Percentiles rank a stretch among this genome's conserved stretches.
Evolutionary conservation across 2,797 vertebrate genomes (phyloP).

Genomic region (Coregonus ussuriensis): DNA sequence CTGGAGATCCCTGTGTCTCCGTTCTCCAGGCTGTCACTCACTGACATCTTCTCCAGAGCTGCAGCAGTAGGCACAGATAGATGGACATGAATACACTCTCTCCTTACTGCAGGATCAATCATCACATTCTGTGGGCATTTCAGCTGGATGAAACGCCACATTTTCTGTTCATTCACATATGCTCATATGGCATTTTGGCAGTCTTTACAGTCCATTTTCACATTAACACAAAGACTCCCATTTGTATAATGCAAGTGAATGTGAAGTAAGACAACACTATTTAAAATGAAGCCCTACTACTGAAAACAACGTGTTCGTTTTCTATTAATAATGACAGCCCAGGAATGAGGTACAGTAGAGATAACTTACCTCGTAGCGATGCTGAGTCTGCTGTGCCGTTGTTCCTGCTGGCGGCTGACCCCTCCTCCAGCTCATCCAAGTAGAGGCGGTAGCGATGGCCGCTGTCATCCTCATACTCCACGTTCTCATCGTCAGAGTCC

Average conservation of each 20-base stretch:
- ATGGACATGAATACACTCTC: background rate
- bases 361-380: slow-evolving; percentile 81
- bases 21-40: slow-evolving; percentile 83
- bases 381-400: slow-evolving; percentile 74
- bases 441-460: slow-evolving; percentile 97
- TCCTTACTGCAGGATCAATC: background rate
- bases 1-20: slow-evolving; percentile 80
- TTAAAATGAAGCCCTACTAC: background rate
- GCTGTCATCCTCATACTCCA: slow-evolving; percentile 96
- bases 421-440: slow-evolving; percentile 91
- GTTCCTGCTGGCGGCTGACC: slow-evolving; percentile 68
- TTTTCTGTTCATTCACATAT: background rate
- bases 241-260: background rate
- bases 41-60: slow-evolving; percentile 89
- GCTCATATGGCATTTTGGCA: background rate
- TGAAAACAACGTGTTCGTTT: background rate
- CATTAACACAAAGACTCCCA: too few species aligned
- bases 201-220: background rate
- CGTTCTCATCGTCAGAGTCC: slow-evolving; percentile 97
- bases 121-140: background rate
- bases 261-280: background rate
- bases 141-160: too few species aligned
- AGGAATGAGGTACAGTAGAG: background rate
- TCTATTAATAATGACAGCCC: background rate
- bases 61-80: slow-evolving; percentile 20